Percentiles rank a stretch among this genome's conserved stretches.
Evolutionary conservation across 2,888 invertebrate genomes (phyloP).

Genomic region (Tachina lurida): DNA sequence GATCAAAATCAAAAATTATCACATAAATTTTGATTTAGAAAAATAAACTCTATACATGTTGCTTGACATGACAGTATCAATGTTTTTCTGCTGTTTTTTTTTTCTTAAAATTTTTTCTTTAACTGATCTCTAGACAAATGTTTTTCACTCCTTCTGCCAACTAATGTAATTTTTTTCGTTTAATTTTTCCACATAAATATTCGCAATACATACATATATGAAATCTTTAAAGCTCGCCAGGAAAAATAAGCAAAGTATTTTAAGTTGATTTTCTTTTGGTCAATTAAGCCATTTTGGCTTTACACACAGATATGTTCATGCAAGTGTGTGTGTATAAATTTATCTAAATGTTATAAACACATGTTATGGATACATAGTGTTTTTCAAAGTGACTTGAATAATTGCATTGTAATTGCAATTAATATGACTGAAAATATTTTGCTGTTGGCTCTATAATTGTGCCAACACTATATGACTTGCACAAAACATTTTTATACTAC

Average conservation of each 20-base stretch:
- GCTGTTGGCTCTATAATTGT: slow-evolving; percentile 64
- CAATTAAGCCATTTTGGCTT: slow-evolving; percentile 73
- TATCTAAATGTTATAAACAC: slow-evolving; percentile 38
- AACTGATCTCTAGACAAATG: slow-evolving; percentile 60
- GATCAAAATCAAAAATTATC: slow-evolving; percentile 80
- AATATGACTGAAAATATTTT: slow-evolving; percentile 73
- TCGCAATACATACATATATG: slow-evolving; percentile 11
- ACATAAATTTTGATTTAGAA: slow-evolving; percentile 79
- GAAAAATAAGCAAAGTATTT: slow-evolving; percentile 38
- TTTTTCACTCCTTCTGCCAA: slow-evolving; percentile 63
- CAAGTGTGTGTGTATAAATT: neutral
- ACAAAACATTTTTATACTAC: slow-evolving; percentile 9
- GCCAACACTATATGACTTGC: slow-evolving; percentile 49
- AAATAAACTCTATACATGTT: slow-evolving; percentile 65
- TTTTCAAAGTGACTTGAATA: slow-evolving; percentile 73
- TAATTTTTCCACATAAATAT: slow-evolving; percentile 18
- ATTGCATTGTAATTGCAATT: slow-evolving; percentile 82
- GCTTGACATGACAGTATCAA: slow-evolving; percentile 72
- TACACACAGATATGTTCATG: neutral
- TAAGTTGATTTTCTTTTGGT: slow-evolving; percentile 65
- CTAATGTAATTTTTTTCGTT: slow-evolving; percentile 42
- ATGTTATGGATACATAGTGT: slow-evolving; percentile 47
- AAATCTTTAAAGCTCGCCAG: slow-evolving; percentile 21
- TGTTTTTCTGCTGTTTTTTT: slow-evolving; percentile 57
- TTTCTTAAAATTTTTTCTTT: neutral